phyloP scores from a whole-genome alignment of 2,888 invertebrate genomes.

The Aphidius colemani region DNA sequence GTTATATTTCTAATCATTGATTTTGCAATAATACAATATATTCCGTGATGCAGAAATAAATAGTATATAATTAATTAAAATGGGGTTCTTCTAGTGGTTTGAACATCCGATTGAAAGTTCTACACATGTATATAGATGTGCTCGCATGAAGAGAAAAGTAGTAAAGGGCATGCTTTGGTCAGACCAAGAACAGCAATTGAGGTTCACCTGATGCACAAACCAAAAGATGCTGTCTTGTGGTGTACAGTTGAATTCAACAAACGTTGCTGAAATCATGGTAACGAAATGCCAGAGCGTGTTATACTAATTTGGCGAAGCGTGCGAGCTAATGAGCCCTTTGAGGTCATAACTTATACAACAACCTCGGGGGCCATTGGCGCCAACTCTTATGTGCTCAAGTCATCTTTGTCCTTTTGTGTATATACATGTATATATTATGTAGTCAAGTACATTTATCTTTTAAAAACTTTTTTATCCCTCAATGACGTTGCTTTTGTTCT shows the following conservation, averaged over 20 bases:
- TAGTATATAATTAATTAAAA: not conserved
- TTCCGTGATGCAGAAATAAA: constrained; percentile 5
- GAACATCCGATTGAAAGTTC: not conserved
- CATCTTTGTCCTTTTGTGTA: constrained; percentile 1
- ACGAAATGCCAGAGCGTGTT: constrained; percentile 33
- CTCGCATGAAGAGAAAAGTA: constrained; percentile 21
- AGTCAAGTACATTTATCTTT: constrained; percentile 4
- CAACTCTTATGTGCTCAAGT: too few species aligned
- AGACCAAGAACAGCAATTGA: not conserved
- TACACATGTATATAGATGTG: not conserved
- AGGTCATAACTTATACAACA: constrained; percentile 52
- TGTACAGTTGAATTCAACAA: not conserved
- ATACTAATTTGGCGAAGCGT: constrained; percentile 51
- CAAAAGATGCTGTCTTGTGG: not conserved
- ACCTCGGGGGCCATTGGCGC: constrained; percentile 16
- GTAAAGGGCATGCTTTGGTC: constrained; percentile 14
- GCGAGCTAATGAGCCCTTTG: constrained; percentile 55
- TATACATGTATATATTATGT: constrained; percentile 5
- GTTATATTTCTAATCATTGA: too few species aligned
- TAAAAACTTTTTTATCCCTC: not conserved
- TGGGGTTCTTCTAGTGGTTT: not conserved
- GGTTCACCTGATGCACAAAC: too few species aligned
- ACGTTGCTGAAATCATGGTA: too few species aligned
- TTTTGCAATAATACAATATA: constrained; percentile 3
- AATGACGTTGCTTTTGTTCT: not conserved